A percentile compares a stretch with the other conserved stretches of the same genome.
Conservation (phyloP, 1,140 invertebrate species). For the Microplitis mediator region DNA sequence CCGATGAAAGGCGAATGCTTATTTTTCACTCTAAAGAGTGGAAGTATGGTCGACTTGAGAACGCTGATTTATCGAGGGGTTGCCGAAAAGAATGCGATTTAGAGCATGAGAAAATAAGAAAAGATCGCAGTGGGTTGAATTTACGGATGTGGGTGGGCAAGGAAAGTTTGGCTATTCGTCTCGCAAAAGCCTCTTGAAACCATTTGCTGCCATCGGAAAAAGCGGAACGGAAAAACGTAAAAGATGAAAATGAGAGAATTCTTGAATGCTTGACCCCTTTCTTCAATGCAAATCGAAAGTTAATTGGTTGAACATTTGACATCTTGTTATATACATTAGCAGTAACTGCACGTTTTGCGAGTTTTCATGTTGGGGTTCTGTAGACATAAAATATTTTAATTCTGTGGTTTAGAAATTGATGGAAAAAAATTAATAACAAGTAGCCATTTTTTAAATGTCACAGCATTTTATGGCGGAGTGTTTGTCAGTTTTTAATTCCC, state of each 20-base stretch:
- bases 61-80: constrained; percentile 31
- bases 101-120: neutral
- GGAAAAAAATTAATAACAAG: too few species aligned
- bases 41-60: constrained; percentile 10
- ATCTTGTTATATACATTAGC: neutral
- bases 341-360: too few species aligned
- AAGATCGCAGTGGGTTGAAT: constrained; percentile 9
- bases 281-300: constrained; percentile 3
- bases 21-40: constrained; percentile 13
- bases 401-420: too few species aligned
- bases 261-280: constrained; percentile 13
- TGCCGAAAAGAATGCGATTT: constrained; percentile 34
- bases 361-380: too few species aligned
- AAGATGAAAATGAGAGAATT: neutral
- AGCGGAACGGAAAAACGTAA: constrained; percentile 2
- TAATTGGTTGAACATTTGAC: constrained; percentile 6
- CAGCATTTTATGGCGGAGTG: too few species aligned
- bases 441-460: too few species aligned
- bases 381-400: too few species aligned
- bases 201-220: constrained; percentile 14
- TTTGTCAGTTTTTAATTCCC: too few species aligned
- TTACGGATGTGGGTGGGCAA: constrained; percentile 7
- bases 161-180: constrained; percentile 21
- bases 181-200: constrained; percentile 18
- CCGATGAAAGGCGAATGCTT: constrained; percentile 27